These are phyloP conservation scores for Beris morrisii DNA, from an alignment of 2,888 invertebrate species.

Conservation along the genomic window DNA sequence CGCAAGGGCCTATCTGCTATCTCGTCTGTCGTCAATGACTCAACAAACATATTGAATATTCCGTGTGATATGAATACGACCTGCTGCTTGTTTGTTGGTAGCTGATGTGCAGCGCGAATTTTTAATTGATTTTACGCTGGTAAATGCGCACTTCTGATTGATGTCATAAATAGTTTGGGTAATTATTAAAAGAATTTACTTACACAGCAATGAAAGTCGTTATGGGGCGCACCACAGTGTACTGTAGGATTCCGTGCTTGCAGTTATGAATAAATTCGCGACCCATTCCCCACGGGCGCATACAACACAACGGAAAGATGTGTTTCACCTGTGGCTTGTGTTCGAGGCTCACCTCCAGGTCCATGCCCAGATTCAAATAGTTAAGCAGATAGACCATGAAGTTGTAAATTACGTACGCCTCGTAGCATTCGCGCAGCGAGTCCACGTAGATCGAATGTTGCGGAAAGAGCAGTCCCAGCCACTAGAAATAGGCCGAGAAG, in stretches of 20 bases:
- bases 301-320: slow-evolving; percentile 87
- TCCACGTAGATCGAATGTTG: slow-evolving; percentile 90
- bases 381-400: slow-evolving; percentile 94
- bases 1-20: no score
- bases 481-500: slow-evolving; percentile 44
- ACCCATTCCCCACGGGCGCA: slow-evolving; percentile 93
- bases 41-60: no score
- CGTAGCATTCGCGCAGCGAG: slow-evolving; percentile 92
- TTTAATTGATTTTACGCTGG: no score
- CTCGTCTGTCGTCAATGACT: no score
- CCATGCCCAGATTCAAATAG: slow-evolving; percentile 84
- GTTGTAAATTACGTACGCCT: slow-evolving; percentile 97
- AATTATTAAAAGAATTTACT: slow-evolving; percentile 48
- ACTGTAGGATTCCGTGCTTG: slow-evolving; percentile 95
- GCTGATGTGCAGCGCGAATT: no score
- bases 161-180: no score
- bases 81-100: no score
- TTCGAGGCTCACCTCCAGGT: slow-evolving; percentile 79
- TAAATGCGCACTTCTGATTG: no score
- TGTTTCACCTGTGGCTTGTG: slow-evolving; percentile 82
- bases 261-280: slow-evolving; percentile 90
- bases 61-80: no score
- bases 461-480: slow-evolving; percentile 78
- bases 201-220: slow-evolving; percentile 89
- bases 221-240: slow-evolving; percentile 87